phyloP scores from a whole-genome alignment of 1,140 invertebrate species.

The Listronotus bonariensis region DNA sequence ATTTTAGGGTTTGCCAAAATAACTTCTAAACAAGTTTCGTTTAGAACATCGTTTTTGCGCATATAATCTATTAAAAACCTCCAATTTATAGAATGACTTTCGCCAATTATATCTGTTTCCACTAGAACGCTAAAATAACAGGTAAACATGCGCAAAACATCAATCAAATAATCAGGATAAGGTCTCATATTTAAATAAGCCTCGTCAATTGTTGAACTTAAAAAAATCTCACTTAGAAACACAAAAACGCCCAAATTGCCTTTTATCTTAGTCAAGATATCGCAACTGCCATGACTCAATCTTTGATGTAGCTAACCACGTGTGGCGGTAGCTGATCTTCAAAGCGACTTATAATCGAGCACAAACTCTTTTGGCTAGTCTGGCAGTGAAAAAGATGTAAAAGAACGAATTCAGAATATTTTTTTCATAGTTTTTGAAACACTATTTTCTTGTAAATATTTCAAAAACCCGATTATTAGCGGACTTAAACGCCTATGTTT shows the following conservation, averaged over 20 bases:
- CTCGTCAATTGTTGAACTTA: constrained; percentile 21
- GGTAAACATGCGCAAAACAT: constrained; percentile 41
- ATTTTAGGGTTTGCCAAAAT: constrained; percentile 46
- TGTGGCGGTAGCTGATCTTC: constrained; percentile 6
- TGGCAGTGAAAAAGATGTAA: constrained; percentile 48
- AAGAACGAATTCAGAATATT: constrained; percentile 45
- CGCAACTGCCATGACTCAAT: constrained; percentile 11
- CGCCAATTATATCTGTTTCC: background rate
- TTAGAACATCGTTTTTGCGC: constrained; percentile 2
- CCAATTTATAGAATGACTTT: constrained; percentile 17
- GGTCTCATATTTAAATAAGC: constrained; percentile 13
- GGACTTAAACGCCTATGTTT: constrained; percentile 41
- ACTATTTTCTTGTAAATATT: constrained; percentile 31
- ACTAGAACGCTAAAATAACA: constrained; percentile 44
- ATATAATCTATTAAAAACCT: constrained; percentile 8
- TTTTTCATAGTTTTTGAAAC: constrained; percentile 36
- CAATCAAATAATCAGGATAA: constrained; percentile 37
- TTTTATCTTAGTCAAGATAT: constrained; percentile 34
- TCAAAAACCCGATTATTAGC: constrained; percentile 40
- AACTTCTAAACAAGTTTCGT: constrained; percentile 20
- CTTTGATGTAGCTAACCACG: constrained; percentile 17
- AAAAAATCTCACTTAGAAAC: constrained; percentile 32
- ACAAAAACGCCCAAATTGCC: constrained; percentile 31
- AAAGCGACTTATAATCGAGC: constrained; percentile 17
- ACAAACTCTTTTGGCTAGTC: constrained; percentile 27